Conservation (phyloP, 2,888 invertebrate genomes). For the Stenodema calcarata region DNA sequence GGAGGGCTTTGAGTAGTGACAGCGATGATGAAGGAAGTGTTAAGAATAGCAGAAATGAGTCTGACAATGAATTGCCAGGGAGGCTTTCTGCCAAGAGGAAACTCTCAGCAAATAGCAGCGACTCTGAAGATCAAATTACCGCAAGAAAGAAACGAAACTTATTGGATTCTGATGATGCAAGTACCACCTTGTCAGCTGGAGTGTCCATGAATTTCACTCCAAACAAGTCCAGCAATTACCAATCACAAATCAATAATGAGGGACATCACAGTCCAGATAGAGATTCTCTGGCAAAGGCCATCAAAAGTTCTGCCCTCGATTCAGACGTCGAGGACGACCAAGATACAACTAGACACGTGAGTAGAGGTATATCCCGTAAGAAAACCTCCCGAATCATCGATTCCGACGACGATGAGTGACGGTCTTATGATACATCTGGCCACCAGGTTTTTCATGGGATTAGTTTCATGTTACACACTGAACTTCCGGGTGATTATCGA, state of each 20-base stretch:
- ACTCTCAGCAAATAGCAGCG: background rate
- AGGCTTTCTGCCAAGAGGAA: background rate
- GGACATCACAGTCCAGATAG: too few species aligned
- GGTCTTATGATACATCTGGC: background rate
- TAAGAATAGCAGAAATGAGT: background rate
- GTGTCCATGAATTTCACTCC: background rate
- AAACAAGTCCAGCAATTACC: background rate
- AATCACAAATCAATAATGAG: background rate
- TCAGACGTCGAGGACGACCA: background rate
- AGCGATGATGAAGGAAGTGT: background rate
- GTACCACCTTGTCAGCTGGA: background rate
- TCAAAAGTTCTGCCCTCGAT: background rate
- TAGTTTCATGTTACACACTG: too few species aligned
- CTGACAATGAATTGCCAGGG: background rate
- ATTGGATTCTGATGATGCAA: conserved; percentile 15
- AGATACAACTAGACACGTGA: background rate
- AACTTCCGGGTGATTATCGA: too few species aligned
- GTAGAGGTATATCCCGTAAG: background rate
- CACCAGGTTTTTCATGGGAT: too few species aligned
- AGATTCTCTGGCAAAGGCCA: background rate
- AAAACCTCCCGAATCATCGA: background rate
- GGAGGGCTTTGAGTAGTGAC: background rate
- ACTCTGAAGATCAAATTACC: background rate
- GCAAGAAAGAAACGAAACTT: background rate
- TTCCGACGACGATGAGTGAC: background rate